Conservation (phyloP, 2,797 vertebrate genomes). For the Rhinella marina region DNA sequence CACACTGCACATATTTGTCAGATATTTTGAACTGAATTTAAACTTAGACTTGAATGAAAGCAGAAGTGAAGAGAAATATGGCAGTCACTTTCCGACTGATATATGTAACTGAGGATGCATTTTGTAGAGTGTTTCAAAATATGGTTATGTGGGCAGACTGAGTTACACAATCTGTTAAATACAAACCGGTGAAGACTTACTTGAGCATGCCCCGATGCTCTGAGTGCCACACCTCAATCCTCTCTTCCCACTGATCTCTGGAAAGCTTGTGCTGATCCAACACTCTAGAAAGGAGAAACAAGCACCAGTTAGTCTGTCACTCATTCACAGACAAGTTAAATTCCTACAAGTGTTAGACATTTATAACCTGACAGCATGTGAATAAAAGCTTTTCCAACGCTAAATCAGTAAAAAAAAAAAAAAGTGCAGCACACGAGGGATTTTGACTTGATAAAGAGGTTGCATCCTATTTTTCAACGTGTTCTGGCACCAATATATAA, state of each 20-base stretch:
- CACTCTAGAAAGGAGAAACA: slow-evolving; percentile 75
- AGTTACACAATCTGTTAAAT: too few species aligned
- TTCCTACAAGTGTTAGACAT: neutral
- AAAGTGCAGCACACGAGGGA: neutral
- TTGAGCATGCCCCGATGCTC: slow-evolving; percentile 93
- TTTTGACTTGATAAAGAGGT: neutral
- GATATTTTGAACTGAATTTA: too few species aligned
- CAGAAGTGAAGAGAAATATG: too few species aligned
- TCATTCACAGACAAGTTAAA: neutral
- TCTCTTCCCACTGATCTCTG: slow-evolving; percentile 96
- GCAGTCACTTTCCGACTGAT: too few species aligned
- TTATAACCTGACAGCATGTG: neutral
- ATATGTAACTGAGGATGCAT: too few species aligned
- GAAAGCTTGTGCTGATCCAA: slow-evolving; percentile 95
- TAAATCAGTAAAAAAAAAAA: neutral
- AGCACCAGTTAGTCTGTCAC: neutral
- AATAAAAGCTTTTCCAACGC: neutral
- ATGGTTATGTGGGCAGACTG: too few species aligned
- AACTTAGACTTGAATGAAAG: too few species aligned
- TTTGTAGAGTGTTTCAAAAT: too few species aligned
- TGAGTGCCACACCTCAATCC: slow-evolving; percentile 96
- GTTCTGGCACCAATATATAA: too few species aligned
- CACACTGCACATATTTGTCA: too few species aligned
- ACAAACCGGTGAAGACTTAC: slow-evolving; percentile 76
- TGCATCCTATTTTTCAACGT: too few species aligned